phyloP scores from a whole-genome alignment of 2,888 invertebrate species.

The Meghimatium bilineatum region DNA sequence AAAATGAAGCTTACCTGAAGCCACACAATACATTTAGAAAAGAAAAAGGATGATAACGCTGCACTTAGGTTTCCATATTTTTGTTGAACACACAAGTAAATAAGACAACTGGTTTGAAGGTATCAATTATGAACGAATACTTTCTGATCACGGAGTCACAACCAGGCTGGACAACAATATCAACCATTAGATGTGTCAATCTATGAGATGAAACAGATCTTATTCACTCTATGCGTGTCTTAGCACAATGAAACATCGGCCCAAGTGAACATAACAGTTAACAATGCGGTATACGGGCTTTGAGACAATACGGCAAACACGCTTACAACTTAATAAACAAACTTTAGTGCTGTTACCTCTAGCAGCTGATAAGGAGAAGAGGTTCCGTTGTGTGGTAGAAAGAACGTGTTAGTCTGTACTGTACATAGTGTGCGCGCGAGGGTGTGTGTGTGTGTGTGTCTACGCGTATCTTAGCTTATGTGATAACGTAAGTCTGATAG shows the following conservation, averaged over 20 bases:
- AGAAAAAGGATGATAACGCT: neutral
- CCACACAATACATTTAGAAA: neutral
- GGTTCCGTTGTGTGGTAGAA: neutral
- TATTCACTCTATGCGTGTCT: neutral
- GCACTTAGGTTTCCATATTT: neutral
- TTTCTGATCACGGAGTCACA: neutral
- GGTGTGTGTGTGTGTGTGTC: conserved; percentile 32
- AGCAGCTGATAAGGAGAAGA: conserved; percentile 1
- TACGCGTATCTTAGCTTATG: neutral
- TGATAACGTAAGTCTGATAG: neutral
- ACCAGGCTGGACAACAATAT: neutral
- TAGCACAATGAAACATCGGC: neutral
- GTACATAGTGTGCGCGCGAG: neutral
- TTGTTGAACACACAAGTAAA: neutral
- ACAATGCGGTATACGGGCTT: conserved; percentile 1
- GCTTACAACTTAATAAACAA: neutral
- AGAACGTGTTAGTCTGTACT: neutral
- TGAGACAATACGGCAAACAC: conserved; percentile 30
- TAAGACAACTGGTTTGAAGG: neutral
- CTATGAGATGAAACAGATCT: neutral
- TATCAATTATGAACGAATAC: neutral
- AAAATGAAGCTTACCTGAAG: neutral
- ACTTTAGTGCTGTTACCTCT: conserved; percentile 6
- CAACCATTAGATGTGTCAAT: neutral
- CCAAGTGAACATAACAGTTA: neutral